phyloP scores from a whole-genome alignment of 2,113 vertebrate species.

The Mugil cephalus region DNA sequence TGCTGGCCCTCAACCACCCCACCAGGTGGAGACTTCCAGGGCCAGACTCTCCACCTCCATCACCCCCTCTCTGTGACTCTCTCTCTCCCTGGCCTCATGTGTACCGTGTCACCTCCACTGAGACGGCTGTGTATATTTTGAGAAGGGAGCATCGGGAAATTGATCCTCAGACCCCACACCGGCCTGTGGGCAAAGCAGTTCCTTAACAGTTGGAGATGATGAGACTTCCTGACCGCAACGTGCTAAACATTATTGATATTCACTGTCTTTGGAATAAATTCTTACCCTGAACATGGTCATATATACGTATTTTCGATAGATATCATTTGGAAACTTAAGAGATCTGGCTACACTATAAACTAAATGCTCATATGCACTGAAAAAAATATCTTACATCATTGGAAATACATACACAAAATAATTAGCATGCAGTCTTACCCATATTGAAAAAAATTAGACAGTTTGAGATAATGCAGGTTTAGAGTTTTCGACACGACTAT shows the following conservation, averaged over 20 bases:
- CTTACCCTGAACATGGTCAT: background rate
- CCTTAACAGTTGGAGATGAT: constrained; percentile 74
- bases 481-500: background rate
- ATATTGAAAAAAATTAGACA: no score
- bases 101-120: constrained; percentile 49
- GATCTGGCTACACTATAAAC: no score
- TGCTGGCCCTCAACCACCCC: constrained; percentile 67
- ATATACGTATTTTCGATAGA: no score
- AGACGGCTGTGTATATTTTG: constrained; percentile 81
- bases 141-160: constrained; percentile 82
- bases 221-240: constrained; percentile 52
- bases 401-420: no score
- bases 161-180: constrained; percentile 76
- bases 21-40: constrained; percentile 80
- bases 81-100: constrained; percentile 56
- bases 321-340: no score
- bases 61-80: constrained; percentile 44
- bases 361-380: no score
- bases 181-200: constrained; percentile 76
- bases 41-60: constrained; percentile 49
- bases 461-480: background rate
- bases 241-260: constrained; percentile 34
- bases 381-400: no score
- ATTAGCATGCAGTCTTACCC: no score
- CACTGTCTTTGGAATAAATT: background rate